Evolutionary conservation across 2,113 vertebrate species (phyloP).

Genomic region (Odobenus rosmarus): DNA sequence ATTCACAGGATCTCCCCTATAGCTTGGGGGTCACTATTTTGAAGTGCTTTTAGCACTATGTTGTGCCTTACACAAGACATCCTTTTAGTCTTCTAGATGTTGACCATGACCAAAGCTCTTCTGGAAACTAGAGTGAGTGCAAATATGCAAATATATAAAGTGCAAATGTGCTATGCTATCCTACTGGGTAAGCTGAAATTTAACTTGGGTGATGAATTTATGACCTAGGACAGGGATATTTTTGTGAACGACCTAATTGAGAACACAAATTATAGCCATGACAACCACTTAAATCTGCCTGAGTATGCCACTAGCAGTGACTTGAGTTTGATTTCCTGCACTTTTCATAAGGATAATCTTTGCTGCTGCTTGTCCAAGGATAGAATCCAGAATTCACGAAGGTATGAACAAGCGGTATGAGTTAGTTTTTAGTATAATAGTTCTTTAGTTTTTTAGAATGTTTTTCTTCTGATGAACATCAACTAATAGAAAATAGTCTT

Average conservation of each 20-base stretch:
- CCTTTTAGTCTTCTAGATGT: background rate
- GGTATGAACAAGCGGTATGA: background rate
- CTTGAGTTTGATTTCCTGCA: background rate
- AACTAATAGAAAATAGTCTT: background rate
- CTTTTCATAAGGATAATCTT: background rate
- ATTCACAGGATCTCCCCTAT: background rate
- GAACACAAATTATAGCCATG: background rate
- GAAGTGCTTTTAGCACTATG: background rate
- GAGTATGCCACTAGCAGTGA: background rate
- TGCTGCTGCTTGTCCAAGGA: background rate
- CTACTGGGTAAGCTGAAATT: background rate
- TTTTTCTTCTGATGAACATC: background rate
- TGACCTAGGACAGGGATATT: background rate
- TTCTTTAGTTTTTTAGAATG: background rate
- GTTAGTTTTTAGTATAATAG: background rate
- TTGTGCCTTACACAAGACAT: background rate
- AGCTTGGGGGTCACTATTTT: background rate
- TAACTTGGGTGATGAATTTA: background rate
- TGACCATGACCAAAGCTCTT: background rate
- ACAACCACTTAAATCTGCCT: background rate
- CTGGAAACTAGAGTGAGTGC: background rate
- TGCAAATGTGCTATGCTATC: background rate
- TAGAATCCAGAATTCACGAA: background rate
- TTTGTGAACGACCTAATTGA: background rate
- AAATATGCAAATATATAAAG: background rate